Conservation (phyloP, 2,113 vertebrate species). For the Neopipo cinnamomea region DNA sequence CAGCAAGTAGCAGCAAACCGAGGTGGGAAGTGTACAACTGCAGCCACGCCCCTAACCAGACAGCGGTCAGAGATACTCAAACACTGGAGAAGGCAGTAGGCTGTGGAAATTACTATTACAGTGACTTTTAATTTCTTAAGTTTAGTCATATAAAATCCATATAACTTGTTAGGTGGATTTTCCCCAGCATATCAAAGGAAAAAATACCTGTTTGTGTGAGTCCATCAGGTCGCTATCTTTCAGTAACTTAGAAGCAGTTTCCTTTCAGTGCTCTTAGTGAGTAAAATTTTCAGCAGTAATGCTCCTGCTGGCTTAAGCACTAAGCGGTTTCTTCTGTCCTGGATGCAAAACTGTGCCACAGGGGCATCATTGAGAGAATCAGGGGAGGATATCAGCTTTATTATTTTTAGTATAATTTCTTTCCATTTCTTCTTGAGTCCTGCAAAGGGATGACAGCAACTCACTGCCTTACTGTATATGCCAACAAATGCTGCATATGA, state of each 20-base stretch:
- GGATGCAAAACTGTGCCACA: not conserved
- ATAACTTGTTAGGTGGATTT: not conserved
- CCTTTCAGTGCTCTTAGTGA: not conserved
- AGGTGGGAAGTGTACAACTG: not conserved
- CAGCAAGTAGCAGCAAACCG: not conserved
- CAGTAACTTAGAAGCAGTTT: not conserved
- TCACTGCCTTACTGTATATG: not conserved
- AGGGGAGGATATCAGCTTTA: not conserved
- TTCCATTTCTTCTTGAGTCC: not conserved
- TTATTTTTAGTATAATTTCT: not conserved
- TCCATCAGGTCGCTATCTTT: not conserved
- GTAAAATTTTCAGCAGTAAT: not conserved
- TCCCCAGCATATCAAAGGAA: not conserved
- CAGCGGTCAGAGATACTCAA: not conserved
- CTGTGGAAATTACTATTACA: not conserved
- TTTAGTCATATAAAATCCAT: not conserved
- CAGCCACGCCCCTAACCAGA: not conserved
- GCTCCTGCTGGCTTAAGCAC: not conserved
- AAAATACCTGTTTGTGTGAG: not conserved
- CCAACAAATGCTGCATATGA: not conserved
- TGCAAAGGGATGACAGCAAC: not conserved
- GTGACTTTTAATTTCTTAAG: not conserved
- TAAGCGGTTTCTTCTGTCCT: not conserved
- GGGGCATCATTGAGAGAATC: not conserved
- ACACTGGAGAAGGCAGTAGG: not conserved